Evolutionary conservation across 2,113 vertebrate species (phyloP).

Genomic region (Daubentonia madagascariensis): DNA sequence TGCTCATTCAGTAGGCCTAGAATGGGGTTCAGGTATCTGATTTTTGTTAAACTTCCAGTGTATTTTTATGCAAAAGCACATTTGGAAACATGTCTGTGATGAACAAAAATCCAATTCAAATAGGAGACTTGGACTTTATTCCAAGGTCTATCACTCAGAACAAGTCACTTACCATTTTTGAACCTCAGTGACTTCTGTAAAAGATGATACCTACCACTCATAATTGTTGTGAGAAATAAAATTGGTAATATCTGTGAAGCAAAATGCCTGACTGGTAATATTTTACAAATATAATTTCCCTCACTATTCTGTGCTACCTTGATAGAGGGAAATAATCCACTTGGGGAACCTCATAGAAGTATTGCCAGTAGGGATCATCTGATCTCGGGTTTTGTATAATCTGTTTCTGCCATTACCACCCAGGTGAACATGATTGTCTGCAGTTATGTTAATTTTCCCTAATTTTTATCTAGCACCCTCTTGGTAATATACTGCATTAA

Average conservation of each 20-base stretch:
- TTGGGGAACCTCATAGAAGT: neutral
- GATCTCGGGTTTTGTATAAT: neutral
- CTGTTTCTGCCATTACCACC: neutral
- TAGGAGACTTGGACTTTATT: neutral
- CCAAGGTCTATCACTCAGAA: neutral
- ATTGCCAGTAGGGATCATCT: neutral
- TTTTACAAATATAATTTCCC: neutral
- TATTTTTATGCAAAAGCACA: neutral
- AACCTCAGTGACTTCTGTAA: neutral
- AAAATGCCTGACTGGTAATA: neutral
- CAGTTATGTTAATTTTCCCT: neutral
- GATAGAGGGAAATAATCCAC: neutral
- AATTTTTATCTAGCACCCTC: neutral
- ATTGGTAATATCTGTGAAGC: neutral
- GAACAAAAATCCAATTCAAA: neutral
- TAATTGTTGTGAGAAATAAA: neutral
- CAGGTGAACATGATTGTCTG: neutral
- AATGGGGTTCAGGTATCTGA: neutral
- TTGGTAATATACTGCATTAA: neutral
- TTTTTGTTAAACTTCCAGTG: neutral
- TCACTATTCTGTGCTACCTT: neutral
- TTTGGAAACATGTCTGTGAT: neutral
- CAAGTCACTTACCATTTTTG: neutral
- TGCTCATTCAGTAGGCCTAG: neutral
- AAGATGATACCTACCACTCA: neutral